Evolutionary conservation across 1,140 invertebrate species (phyloP).

Genomic region (Calephelis virginiensis): DNA sequence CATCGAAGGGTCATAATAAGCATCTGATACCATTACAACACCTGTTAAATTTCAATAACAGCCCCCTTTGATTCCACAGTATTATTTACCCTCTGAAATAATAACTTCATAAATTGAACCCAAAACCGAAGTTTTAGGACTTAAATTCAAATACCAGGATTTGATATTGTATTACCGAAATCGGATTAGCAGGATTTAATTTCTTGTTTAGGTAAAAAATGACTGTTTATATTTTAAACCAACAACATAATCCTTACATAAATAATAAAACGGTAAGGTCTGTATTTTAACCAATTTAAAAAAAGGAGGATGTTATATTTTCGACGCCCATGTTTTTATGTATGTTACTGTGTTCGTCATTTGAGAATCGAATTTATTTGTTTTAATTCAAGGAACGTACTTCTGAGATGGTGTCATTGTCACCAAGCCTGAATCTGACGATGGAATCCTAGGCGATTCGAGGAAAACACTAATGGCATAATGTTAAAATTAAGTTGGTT

Average conservation of each 20-base stretch:
- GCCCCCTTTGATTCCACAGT: constrained; percentile 1
- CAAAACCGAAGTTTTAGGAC: not conserved
- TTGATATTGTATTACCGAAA: constrained; percentile 2
- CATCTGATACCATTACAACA: constrained; percentile 6
- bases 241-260: constrained; percentile 1
- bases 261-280: not conserved
- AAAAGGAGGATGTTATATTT: too few species aligned
- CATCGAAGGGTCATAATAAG: constrained; percentile 7
- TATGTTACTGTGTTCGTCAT: too few species aligned
- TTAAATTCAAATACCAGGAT: not conserved
- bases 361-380: too few species aligned
- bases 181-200: constrained; percentile 8
- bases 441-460: too few species aligned
- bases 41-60: constrained; percentile 8
- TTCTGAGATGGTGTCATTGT: too few species aligned
- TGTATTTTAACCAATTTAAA: too few species aligned
- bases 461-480: too few species aligned
- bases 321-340: too few species aligned
- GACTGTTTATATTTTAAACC: constrained; percentile 2
- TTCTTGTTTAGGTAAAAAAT: constrained; percentile 10
- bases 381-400: too few species aligned
- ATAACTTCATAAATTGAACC: not conserved
- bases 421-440: too few species aligned
- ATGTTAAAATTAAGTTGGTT: too few species aligned
- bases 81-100: not conserved